These are phyloP conservation scores for Yoshiicerus persimilis DNA, from an alignment of 1,140 invertebrate species.

Conservation along the genomic window DNA sequence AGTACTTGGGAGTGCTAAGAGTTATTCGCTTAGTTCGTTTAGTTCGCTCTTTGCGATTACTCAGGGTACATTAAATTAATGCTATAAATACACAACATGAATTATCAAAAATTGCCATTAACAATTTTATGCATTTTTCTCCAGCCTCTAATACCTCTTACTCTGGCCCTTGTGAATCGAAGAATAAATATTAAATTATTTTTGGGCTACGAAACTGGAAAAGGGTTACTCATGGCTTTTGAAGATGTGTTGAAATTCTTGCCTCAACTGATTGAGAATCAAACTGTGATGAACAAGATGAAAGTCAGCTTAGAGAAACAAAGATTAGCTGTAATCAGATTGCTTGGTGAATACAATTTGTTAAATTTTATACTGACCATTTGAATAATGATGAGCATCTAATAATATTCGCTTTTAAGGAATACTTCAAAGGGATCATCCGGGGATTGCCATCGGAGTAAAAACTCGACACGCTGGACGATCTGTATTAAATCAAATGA, in stretches of 20 bases:
- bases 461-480: constrained; percentile 58
- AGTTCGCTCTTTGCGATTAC: constrained; percentile 21
- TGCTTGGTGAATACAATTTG: constrained; percentile 32
- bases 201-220: constrained; percentile 48
- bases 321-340: constrained; percentile 21
- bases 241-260: constrained; percentile 61
- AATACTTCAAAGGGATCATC: constrained; percentile 55
- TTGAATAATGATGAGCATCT: not conserved
- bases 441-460: constrained; percentile 56
- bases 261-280: constrained; percentile 61
- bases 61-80: constrained; percentile 16
- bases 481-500: constrained; percentile 56
- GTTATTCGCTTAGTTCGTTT: constrained; percentile 20
- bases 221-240: constrained; percentile 61
- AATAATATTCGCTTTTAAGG: not conserved
- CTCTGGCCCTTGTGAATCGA: constrained; percentile 51
- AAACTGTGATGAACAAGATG: constrained; percentile 31
- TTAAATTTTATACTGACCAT: not conserved
- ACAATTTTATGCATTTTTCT: not conserved
- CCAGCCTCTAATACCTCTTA: constrained; percentile 32
- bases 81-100: not conserved
- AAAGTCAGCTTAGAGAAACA: constrained; percentile 34
- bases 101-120: not conserved
- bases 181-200: constrained; percentile 38
- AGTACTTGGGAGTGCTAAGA: not conserved